Conservation (phyloP, 2,888 invertebrate genomes). For the Apodemia zela region DNA sequence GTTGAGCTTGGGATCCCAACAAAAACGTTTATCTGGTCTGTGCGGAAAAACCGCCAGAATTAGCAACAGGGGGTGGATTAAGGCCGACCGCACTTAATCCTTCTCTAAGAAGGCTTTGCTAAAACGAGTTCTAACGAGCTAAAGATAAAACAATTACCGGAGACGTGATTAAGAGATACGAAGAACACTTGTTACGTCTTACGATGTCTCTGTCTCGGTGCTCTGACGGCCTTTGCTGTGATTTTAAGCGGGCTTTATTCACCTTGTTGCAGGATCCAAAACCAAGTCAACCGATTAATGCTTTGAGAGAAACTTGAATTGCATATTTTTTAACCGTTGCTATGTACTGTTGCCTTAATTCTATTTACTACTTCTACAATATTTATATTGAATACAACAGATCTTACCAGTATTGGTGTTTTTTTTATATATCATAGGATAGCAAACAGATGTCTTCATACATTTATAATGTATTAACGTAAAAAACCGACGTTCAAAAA, state of each 20-base stretch:
- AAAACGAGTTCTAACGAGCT: constrained; percentile 81
- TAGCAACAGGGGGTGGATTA: constrained; percentile 77
- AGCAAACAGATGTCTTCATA: no score
- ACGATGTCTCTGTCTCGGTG: constrained; percentile 46
- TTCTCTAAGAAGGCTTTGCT: constrained; percentile 81
- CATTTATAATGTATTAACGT: no score
- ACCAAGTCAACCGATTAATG: constrained; percentile 34
- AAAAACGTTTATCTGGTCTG: constrained; percentile 78
- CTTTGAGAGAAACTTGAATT: constrained; percentile 14
- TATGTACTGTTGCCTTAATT: no score
- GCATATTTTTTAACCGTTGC: no score
- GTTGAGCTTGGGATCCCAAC: constrained; percentile 59
- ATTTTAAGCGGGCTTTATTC: constrained; percentile 34
- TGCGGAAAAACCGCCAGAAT: constrained; percentile 77
- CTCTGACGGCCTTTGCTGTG: constrained; percentile 42
- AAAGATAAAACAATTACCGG: constrained; percentile 80
- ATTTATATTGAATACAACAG: no score
- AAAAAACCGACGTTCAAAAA: no score
- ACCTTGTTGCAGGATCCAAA: constrained; percentile 31
- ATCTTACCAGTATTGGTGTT: no score
- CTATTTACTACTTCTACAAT: no score
- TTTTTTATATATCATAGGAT: no score
- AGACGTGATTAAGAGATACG: constrained; percentile 78
- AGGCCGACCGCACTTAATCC: constrained; percentile 79
- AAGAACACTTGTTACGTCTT: constrained; percentile 78